Evolutionary conservation across 2,888 invertebrate species (phyloP), one percentile per base, ranked within the genome.

Genomic region (Amphipyra berbera): DNA sequence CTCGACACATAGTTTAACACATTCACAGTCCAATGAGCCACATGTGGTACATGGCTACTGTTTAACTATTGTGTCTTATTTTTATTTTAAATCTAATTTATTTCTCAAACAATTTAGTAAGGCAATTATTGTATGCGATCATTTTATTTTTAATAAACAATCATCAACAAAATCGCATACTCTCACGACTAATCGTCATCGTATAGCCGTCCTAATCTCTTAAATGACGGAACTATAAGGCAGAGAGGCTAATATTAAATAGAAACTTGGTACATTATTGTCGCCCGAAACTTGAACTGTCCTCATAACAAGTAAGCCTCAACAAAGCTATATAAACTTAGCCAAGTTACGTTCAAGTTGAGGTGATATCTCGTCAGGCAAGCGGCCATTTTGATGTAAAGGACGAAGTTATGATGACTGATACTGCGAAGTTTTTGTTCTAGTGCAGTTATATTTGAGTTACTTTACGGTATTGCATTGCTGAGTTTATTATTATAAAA

Each of bases 201-300:
- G 9, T 15, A 15, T 10, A 42, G 15, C 42, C 10, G 10, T 7
- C 42, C 46, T 56, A 13, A 58, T 46, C 30, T 46, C 30, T 53
- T 45, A 62, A 66, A 67, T 44, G 38, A 48, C 47, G 33, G 9
- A 57, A 65, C 63, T 55, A 46, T 55, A 67, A 66, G 49, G 54
- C 41, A 52, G 14, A 42, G 38, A 42, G 37, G 45, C 54, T 60
- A 60, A 68, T 78, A 78, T 78, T 69, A 66, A 78, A 76, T 68
- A 68, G 46, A 68, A 78, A 78, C 78, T 78, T 78, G 37, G 58
- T 38, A 66, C 68, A 71, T 78, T 78, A 76, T 76, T 76, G 59
- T 71, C 73, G 47, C 57, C 61, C 61, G 9, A 64, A 78, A 76
- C 68, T 78, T 63, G 33, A 65, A 38, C 53, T 61, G 77, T 52